Evolutionary conservation across 2,888 invertebrate genomes (phyloP).

Genomic region (Drosophila birchii): DNA sequence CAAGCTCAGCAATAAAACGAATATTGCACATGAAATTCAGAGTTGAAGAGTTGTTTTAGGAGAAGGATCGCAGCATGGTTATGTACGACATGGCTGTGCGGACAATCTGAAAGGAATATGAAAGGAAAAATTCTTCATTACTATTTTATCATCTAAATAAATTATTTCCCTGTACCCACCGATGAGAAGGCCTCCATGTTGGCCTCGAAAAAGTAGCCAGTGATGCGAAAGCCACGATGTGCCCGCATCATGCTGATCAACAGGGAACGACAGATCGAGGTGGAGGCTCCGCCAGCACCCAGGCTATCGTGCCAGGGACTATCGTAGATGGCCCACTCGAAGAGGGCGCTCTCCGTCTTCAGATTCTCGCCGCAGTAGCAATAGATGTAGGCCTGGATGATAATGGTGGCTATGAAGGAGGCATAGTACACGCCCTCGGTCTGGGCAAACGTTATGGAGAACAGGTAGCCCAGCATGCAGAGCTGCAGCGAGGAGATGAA

Average conservation of each 20-base stretch:
- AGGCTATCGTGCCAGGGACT: slow-evolving; percentile 47
- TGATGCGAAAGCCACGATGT: slow-evolving; percentile 48
- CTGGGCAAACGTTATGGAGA: slow-evolving; percentile 43
- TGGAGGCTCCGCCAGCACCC: slow-evolving; percentile 16
- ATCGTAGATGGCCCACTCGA: slow-evolving; percentile 58
- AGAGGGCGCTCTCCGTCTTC: slow-evolving; percentile 47
- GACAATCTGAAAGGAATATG: slow-evolving; percentile 45
- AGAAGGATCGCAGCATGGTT: slow-evolving; percentile 55
- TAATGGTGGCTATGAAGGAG: slow-evolving; percentile 45
- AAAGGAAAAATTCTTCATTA: not conserved
- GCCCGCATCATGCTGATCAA: slow-evolving; percentile 58
- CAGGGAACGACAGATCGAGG: slow-evolving; percentile 24
- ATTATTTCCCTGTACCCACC: slow-evolving; percentile 28
- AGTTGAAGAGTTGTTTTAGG: slow-evolving; percentile 21
- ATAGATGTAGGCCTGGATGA: slow-evolving; percentile 56
- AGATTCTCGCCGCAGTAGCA: slow-evolving; percentile 61
- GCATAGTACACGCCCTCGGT: slow-evolving; percentile 49
- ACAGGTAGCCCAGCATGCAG: slow-evolving; percentile 53
- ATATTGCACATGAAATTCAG: slow-evolving; percentile 59
- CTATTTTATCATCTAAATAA: not conserved
- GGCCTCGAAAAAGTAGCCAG: slow-evolving; percentile 62
- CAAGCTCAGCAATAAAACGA: slow-evolving; percentile 76
- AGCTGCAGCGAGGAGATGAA: slow-evolving; percentile 59
- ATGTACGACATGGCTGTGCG: slow-evolving; percentile 60
- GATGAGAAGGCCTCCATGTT: slow-evolving; percentile 58